Evolutionary conservation across 2,797 vertebrate species (phyloP).

Genomic region (Cephalopachus bancanus): DNA sequence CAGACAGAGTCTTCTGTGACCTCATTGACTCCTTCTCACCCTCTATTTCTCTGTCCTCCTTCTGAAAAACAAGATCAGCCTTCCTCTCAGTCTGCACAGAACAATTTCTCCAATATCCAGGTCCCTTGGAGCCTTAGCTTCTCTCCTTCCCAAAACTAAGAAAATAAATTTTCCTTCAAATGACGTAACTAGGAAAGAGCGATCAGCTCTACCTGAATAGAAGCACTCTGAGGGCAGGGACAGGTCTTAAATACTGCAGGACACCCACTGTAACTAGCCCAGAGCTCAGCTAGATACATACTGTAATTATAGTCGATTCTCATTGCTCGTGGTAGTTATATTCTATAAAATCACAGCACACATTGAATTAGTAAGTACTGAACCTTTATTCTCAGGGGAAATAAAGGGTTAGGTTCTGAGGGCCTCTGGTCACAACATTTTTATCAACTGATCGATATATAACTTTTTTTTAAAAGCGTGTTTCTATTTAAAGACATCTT

Average conservation of each 20-base stretch:
- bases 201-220: not conserved
- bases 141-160: not conserved
- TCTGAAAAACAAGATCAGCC: not conserved
- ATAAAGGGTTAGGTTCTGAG: not conserved
- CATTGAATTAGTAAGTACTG: not conserved
- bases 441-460: not conserved
- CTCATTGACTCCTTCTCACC: not conserved
- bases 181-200: not conserved
- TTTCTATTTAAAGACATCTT: conserved; percentile 40
- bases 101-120: not conserved
- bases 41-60: not conserved
- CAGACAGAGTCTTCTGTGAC: not conserved
- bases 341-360: no score
- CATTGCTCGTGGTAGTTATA: no score
- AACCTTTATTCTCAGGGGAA: not conserved
- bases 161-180: not conserved
- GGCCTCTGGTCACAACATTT: not conserved
- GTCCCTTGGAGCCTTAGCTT: not conserved
- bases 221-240: not conserved
- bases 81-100: not conserved
- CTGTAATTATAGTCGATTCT: not conserved
- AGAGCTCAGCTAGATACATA: not conserved
- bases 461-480: not conserved
- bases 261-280: not conserved
- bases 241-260: not conserved